A percentile compares a stretch with the other conserved stretches of the same genome.
Conservation (phyloP, 2,888 invertebrate species). For the Caenorhabditis virilis region DNA sequence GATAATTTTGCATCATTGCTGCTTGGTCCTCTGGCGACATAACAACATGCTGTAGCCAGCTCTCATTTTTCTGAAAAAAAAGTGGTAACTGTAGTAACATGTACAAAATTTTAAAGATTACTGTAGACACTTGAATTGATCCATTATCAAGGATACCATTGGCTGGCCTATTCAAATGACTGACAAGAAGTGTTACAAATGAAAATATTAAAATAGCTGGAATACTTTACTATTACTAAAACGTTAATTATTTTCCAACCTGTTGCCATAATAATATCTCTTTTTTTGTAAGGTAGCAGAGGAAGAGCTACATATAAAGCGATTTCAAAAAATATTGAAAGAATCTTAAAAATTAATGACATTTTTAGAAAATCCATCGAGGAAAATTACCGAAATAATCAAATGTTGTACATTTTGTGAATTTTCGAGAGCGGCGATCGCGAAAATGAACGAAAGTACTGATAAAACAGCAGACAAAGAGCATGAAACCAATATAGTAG, state of each 20-base stretch:
- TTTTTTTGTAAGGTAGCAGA: constrained; percentile 30
- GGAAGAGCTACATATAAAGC: constrained; percentile 44
- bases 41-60: constrained; percentile 40
- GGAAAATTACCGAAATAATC: constrained; percentile 31
- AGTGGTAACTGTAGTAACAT: background rate
- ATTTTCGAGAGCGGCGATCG: constrained; percentile 37
- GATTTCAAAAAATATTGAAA: constrained; percentile 32
- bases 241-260: constrained; percentile 8
- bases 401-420: constrained; percentile 46
- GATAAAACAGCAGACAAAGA: constrained; percentile 34
- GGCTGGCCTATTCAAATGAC: constrained; percentile 14
- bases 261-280: constrained; percentile 43
- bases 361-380: background rate
- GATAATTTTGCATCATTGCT: constrained; percentile 36
- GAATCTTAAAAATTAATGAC: constrained; percentile 33
- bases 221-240: constrained; percentile 6
- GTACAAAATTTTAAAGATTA: background rate
- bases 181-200: constrained; percentile 25
- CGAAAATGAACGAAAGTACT: constrained; percentile 41
- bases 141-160: too few relatives aligned
- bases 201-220: constrained; percentile 36
- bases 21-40: too few relatives aligned
- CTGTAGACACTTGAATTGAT: constrained; percentile 12
- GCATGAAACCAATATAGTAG: constrained; percentile 32
- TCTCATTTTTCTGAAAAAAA: constrained; percentile 19